Base-by-base conservation (phyloP, 2,888 invertebrate species). In the Trichacis sp. region DNA sequence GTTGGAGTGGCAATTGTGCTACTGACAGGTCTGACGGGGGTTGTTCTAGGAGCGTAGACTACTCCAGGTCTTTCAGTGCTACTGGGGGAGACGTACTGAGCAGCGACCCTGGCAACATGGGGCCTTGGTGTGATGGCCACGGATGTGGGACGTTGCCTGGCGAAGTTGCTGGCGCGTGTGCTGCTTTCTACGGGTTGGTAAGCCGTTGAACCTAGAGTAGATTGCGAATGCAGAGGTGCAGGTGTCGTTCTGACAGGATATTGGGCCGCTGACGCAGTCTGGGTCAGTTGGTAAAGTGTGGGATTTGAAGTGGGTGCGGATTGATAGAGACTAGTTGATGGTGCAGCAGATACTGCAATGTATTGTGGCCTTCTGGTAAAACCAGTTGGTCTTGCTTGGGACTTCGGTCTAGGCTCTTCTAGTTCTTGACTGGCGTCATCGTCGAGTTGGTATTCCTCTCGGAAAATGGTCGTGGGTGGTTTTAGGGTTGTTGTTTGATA, bases 391-490 rank as follows among this genome's bases (percentile, higher is more conserved):
- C 85, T 84, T 3, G 86, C 85, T 4, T 86, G 85, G 1, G 87
- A 85, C 69, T 89, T 89, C 61, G 89, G 88, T 75, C 89, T 87
- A 55, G 89, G 89, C 48, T 86, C 87, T 45, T 85, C 85, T 55
- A 89, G 87, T 71, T 90, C 89, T 69, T 89, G 89, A 59, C 89
- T 89, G 52, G 87, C 87, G 59, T 81, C 75, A 29, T 85, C 84
- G 14, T 81, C 75, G 45, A 85, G 83, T 46, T 84, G 82, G 82
- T 91, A 92, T 73, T 89, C 89, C 75, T 90, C 90, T 80, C 92
- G 92, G 89, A 90, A 92, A 73, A 89, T 87, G 2, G 92, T 90
- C 2, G 92, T 90, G 0, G 91, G 87, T 0, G 89, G 82, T 19
- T 84, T 86, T 58, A 88, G 83, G 0, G 88, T 83, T 0, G 79